Conservation (phyloP, 1,140 invertebrate genomes). For the Drosophila kikkawai region DNA sequence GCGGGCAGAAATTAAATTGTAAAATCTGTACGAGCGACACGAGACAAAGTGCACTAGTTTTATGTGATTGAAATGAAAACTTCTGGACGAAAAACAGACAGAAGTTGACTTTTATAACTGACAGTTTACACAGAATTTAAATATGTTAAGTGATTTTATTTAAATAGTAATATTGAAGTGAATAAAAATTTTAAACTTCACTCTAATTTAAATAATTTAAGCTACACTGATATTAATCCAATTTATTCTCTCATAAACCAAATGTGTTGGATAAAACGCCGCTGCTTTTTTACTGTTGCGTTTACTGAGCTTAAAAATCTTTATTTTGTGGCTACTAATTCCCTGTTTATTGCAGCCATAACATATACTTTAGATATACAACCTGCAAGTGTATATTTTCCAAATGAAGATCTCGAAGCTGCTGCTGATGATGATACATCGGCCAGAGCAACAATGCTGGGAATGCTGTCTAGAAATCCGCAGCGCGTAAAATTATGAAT, state of each 20-base stretch:
- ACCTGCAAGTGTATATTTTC: background rate
- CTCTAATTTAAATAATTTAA: conserved; percentile 1
- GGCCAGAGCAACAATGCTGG: conserved; percentile 65
- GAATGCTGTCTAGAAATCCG: conserved; percentile 74
- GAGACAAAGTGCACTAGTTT: conserved; percentile 26
- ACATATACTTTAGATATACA: background rate
- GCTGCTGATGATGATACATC: conserved; percentile 57
- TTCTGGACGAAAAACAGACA: background rate
- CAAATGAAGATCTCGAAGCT: conserved; percentile 4
- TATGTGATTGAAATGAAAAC: conserved; percentile 11
- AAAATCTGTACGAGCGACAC: conserved; percentile 46
- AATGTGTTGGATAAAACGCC: background rate
- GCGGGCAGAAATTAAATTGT: conserved; percentile 58
- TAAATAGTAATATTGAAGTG: background rate
- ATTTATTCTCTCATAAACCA: background rate
- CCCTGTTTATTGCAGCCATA: conserved; percentile 14
- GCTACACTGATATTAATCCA: too few species aligned
- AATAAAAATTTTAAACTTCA: background rate
- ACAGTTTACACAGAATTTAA: background rate
- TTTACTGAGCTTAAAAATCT: background rate
- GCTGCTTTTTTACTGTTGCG: background rate
- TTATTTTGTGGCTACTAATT: conserved; percentile 18
- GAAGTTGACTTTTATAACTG: background rate
- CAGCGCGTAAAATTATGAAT: conserved; percentile 71
- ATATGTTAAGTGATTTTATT: background rate